Conservation (phyloP, 2,888 invertebrate genomes). For the Mycalesis mineus region DNA sequence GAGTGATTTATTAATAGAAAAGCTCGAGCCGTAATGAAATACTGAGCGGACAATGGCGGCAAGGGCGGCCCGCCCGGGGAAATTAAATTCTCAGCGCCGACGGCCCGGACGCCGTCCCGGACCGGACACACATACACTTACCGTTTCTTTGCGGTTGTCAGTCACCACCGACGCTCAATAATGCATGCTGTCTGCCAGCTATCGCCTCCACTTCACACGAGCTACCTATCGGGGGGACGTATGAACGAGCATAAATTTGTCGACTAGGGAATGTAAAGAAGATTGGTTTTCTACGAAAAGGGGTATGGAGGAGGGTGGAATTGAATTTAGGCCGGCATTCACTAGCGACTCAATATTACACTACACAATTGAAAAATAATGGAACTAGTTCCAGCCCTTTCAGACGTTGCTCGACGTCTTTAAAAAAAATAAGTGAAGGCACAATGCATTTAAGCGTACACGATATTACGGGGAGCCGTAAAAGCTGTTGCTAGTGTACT, state of each 20-base stretch:
- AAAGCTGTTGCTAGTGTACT: conserved; percentile 61
- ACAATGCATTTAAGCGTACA: conserved; percentile 18
- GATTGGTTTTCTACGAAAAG: conserved; percentile 71
- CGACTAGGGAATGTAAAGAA: conserved; percentile 75
- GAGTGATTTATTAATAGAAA: conserved; percentile 79
- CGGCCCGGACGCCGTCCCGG: conserved; percentile 41
- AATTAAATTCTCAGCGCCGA: conserved; percentile 72
- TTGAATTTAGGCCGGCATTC: conserved; percentile 72
- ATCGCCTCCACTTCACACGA: conserved; percentile 32
- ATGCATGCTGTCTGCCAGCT: conserved; percentile 45
- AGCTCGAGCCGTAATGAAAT: conserved; percentile 77
- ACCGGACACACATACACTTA: conserved; percentile 46
- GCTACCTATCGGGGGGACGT: conserved; percentile 60
- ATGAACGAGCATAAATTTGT: conserved; percentile 74
- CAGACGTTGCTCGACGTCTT: neutral
- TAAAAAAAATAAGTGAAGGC: neutral
- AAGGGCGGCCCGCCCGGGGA: conserved; percentile 67
- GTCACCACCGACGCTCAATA: conserved; percentile 55
- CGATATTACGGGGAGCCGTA: conserved; percentile 25
- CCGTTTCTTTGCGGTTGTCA: conserved; percentile 59
- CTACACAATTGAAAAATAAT: conserved; percentile 9
- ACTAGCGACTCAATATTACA: conserved; percentile 42
- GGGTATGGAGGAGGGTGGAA: conserved; percentile 67
- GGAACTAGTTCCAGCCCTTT: neutral
- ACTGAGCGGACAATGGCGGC: conserved; percentile 75